Evolutionary conservation across 2,797 vertebrate genomes (phyloP), one percentile per base, ranked within the genome.

Genomic region (Perodicticus potto): DNA sequence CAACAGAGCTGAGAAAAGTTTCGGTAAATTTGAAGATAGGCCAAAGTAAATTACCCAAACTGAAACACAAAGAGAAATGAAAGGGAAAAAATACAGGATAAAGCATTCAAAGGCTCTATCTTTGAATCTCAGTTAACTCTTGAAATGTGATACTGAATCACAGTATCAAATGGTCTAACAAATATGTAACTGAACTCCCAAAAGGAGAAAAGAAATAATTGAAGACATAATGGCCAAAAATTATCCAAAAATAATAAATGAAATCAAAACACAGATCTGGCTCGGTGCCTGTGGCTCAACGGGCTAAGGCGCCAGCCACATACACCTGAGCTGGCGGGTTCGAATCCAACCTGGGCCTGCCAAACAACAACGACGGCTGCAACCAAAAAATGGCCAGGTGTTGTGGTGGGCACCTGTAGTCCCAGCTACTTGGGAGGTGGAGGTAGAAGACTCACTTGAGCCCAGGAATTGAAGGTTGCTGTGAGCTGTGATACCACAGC

Each of bases 241-340:
- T 86, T 89, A 82, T 72, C 63, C 55, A n/a, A 86, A 96, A 85
- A 73, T 43, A 95, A 37, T 40, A 34, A 88, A 67, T 72, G 16
- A 45, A 70, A 86, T 40, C 25, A 93, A 40, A 40, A 40, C 40
- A 40, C 40, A 40, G 40, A 40, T 40, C 40, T 40, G 40, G 40
- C 40, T 40, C 40, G 40, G 40, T 5, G 40, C 40, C 40, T 40
- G 5, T 40, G 40, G 40, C 40, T 40, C 40, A 40, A 40, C 40
- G 5, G 40, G 40, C 40, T 40, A 94, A 90, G 9, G 40, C 40
- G 40, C 40, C 40, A 40, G 40, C 40, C 40, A 40, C 40, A 5
- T 40, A 40, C 40, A 40, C 40, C 40, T 40, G 40, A 40, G 40
- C 40, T 40, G 40, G 40, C 5, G 40, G 40, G 40, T 40, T 40